Evolutionary conservation across 1,140 invertebrate genomes (phyloP).

Genomic region (Heliconius nattereri): DNA sequence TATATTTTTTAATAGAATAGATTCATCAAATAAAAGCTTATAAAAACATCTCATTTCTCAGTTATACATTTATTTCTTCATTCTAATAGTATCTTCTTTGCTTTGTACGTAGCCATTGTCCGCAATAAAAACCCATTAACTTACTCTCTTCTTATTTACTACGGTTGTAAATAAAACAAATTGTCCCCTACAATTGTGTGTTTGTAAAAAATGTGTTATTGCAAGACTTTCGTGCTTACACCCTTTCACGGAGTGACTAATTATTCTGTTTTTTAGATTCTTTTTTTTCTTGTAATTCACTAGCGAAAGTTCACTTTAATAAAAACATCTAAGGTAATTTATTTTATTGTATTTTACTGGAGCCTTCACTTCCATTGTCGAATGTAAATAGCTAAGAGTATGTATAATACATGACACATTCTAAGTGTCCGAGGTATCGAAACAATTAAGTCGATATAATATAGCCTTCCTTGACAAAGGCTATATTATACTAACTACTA

Average conservation of each 20-base stretch:
- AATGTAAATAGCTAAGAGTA: too few species aligned
- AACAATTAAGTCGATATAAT: too few species aligned
- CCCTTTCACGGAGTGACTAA: not conserved
- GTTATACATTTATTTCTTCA: not conserved
- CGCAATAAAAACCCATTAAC: slow-evolving; percentile 11
- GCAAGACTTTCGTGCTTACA: not conserved
- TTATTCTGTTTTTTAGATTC: not conserved
- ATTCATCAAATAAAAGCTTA: not conserved
- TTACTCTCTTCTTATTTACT: slow-evolving; percentile 9
- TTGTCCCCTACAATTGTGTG: slow-evolving; percentile 1
- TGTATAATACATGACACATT: too few species aligned
- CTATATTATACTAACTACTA: too few species aligned
- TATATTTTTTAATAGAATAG: too few species aligned
- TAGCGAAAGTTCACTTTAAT: not conserved
- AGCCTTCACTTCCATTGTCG: too few species aligned
- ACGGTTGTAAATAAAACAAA: slow-evolving; percentile 4
- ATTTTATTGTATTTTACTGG: too few species aligned
- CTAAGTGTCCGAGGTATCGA: too few species aligned
- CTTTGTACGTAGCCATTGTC: not conserved
- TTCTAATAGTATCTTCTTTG: not conserved
- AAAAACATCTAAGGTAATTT: not conserved
- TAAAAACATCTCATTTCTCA: not conserved
- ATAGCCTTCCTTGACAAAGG: too few species aligned
- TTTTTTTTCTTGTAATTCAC: not conserved
- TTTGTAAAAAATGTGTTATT: slow-evolving; percentile 1